Evolutionary conservation across 92 coral and sea anemone species (phyloP), one percentile per base, ranked within the genome.

Genomic region (Virgularia gustaviana): DNA sequence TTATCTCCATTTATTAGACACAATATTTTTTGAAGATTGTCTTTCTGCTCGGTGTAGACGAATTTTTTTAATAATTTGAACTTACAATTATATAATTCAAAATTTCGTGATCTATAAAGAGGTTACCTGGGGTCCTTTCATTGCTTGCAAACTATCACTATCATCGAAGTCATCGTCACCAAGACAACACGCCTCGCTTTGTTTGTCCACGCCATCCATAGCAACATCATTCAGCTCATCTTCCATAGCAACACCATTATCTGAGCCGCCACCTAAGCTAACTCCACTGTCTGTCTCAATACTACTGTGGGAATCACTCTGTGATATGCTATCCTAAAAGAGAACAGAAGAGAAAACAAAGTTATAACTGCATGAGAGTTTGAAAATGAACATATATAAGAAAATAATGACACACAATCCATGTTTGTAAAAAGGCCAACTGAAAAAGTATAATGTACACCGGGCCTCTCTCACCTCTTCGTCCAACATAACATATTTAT

Each of bases 251-350:
- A 72, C 73, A 55, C 96, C 88, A 63, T 91, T 91, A 22, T 94
- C 99, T 36, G 96, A 94, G 52, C 79, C 86, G 22, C 90, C 96
- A n/a, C n/a, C n/a, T 64, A 89, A 87, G 65, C 99, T 90, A 2
- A 94, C 99, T 0, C 99, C 96, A 57, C 99, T 94, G 82, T 94
- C 99, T 15, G 99, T 89, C 47, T 94, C 99, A 25, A 91, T 89
- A 67, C 96, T 82, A 39, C 89, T 83, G 0, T 88, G 94, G 65
- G 99, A 94, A 44, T 89, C 96, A 61, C 90, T 96, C 31, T 81
- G 59, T 33, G 84, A 85, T 18, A 86, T 37, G 19, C 87, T 88
- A 54, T 94, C 96, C 57, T 87, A 88, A 9, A 34, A 75, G 31
- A 63, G 73, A 65, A 77, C 55, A 81, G 75, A 27, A 6, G 41